Conservation (phyloP, 2,888 invertebrate genomes). For the Clanis bilineata region DNA sequence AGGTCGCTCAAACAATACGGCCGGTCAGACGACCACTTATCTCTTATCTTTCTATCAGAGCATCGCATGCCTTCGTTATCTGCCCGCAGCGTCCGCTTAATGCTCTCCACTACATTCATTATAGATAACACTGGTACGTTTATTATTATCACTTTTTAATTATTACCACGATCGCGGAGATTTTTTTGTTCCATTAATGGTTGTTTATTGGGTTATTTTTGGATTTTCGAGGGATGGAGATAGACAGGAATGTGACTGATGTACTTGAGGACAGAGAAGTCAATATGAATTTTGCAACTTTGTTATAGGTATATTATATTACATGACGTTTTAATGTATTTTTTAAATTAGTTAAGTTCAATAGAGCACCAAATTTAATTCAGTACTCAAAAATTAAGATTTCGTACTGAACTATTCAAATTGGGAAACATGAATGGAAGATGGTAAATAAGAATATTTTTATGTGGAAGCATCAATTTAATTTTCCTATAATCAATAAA, state of each 20-base stretch:
- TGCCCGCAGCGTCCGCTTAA: conserved; percentile 60
- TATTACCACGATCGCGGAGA: conserved; percentile 22
- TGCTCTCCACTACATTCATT: conserved; percentile 66
- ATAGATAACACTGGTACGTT: conserved; percentile 56
- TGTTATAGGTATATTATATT: too few species aligned
- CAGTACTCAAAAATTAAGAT: too few species aligned
- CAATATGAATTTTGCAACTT: background rate
- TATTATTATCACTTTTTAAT: conserved; percentile 55
- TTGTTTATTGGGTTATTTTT: background rate
- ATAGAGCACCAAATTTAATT: too few species aligned
- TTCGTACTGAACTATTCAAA: too few species aligned
- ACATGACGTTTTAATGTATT: too few species aligned
- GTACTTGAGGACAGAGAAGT: background rate
- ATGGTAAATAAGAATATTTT: too few species aligned
- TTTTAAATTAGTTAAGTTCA: too few species aligned
- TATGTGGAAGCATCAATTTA: too few species aligned
- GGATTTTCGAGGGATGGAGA: background rate
- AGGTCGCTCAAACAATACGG: conserved; percentile 66
- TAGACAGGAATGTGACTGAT: too few species aligned
- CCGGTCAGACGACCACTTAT: conserved; percentile 55
- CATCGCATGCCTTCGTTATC: conserved; percentile 71
- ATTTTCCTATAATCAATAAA: background rate
- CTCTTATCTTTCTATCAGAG: conserved; percentile 66
- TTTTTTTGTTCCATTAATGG: conserved; percentile 5
- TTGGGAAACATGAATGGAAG: too few species aligned